Evolutionary conservation across 2,113 vertebrate genomes (phyloP).

Genomic region (Emydocephalus ijimae): DNA sequence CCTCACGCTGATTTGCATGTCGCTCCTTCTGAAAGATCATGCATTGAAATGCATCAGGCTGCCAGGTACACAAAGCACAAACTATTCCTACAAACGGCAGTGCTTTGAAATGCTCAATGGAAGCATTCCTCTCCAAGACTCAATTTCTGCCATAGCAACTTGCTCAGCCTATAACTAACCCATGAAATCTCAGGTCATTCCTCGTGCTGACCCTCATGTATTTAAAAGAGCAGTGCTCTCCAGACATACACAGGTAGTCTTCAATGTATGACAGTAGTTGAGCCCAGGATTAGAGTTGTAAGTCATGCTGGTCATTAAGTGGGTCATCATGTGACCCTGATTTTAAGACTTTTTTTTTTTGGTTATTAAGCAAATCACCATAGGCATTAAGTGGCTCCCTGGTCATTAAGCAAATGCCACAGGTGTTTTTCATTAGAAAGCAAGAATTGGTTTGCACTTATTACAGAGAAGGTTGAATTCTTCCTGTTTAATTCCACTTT

Average conservation of each 20-base stretch:
- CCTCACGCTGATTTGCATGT: not conserved
- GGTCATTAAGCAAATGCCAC: not conserved
- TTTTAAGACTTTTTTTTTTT: not conserved
- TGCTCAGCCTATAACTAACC: not conserved
- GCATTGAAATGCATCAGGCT: not conserved
- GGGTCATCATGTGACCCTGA: not conserved
- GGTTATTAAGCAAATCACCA: too few relatives aligned
- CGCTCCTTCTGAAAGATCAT: not conserved
- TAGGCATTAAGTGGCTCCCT: not conserved
- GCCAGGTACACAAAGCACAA: not conserved
- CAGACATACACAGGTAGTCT: not conserved
- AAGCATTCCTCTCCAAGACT: not conserved
- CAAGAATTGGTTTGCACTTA: not conserved
- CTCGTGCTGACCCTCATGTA: not conserved
- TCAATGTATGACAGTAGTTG: not conserved
- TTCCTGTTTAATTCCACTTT: not conserved
- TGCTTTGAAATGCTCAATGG: not conserved
- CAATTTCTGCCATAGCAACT: not conserved
- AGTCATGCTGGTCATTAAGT: not conserved
- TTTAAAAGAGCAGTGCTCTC: not conserved
- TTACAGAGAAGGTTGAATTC: not conserved
- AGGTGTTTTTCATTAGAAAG: not conserved
- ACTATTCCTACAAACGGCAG: not conserved
- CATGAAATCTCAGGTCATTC: not conserved
- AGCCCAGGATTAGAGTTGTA: not conserved